Evolutionary conservation across 2,113 vertebrate genomes (phyloP).

Genomic region (Callopanchax toddi): DNA sequence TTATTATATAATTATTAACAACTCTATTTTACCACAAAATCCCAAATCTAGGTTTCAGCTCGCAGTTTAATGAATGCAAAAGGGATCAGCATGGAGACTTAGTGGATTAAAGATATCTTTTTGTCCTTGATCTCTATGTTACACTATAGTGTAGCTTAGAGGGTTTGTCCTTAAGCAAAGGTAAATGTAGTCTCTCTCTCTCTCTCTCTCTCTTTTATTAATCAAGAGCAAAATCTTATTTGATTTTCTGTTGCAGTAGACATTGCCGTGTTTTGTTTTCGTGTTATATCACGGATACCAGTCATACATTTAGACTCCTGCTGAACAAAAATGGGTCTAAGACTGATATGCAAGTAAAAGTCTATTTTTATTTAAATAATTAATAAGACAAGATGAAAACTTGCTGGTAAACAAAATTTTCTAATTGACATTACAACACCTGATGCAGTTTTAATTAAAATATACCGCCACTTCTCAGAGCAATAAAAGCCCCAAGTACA

Average conservation of each 20-base stretch:
- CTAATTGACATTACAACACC: too few relatives aligned
- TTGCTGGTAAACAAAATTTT: too few relatives aligned
- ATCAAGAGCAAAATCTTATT: too few relatives aligned
- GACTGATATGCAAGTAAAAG: too few relatives aligned
- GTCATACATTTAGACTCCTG: neutral
- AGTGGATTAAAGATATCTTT: slow-evolving; percentile 40
- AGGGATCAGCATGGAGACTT: slow-evolving; percentile 35
- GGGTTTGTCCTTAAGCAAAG: slow-evolving; percentile 30
- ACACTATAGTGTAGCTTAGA: slow-evolving; percentile 15
- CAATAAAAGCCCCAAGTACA: too few relatives aligned
- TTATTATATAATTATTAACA: too few relatives aligned
- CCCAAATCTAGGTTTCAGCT: slow-evolving; percentile 44
- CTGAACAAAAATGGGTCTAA: neutral
- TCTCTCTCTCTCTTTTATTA: slow-evolving; percentile 2
- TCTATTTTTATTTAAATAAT: too few relatives aligned
- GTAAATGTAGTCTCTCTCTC: slow-evolving; percentile 11
- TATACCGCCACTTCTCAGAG: too few relatives aligned
- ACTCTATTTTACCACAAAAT: slow-evolving; percentile 4
- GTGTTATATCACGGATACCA: neutral
- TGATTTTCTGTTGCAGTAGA: neutral
- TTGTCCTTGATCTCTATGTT: slow-evolving; percentile 56
- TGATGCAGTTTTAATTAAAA: too few relatives aligned
- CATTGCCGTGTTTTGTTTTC: neutral
- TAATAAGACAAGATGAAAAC: too few relatives aligned
- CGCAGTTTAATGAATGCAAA: slow-evolving; percentile 37